phyloP scores from a whole-genome alignment of 2,113 vertebrate genomes.

The Bolborhynchus lineola region DNA sequence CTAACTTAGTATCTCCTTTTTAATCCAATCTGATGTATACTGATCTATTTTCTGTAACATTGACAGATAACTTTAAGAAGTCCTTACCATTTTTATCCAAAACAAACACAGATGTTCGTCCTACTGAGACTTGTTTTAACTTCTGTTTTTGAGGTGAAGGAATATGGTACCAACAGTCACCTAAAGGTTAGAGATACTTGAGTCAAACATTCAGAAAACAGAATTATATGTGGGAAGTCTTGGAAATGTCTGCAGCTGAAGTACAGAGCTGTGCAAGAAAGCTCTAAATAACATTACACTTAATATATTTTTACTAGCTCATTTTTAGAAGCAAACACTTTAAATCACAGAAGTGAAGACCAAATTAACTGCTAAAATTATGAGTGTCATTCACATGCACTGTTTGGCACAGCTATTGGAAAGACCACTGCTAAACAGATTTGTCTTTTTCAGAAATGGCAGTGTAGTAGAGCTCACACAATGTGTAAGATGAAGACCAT shows the following conservation, averaged over 20 bases:
- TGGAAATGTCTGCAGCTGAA: neutral
- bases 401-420: neutral
- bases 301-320: neutral
- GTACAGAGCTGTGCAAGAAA: neutral
- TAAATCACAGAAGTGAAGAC: neutral
- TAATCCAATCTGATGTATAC: neutral
- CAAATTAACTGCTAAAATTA: neutral
- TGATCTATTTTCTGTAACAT: neutral
- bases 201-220: neutral
- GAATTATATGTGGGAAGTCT: neutral
- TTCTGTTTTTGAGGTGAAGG: conserved; percentile 90
- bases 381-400: neutral
- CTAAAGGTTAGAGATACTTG: conserved; percentile 63
- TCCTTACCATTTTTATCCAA: conserved; percentile 90
- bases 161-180: conserved; percentile 96
- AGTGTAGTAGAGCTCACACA: neutral
- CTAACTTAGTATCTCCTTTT: neutral
- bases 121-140: conserved; percentile 91
- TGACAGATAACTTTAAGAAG: neutral
- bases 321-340: neutral
- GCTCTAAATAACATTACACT: neutral
- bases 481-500: neutral
- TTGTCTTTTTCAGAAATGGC: neutral
- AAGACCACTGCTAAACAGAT: neutral
- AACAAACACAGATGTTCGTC: conserved; percentile 85